These are phyloP conservation scores for Ornithoptera priamus DNA, from an alignment of 2,888 invertebrate species.

Conservation along the genomic window DNA sequence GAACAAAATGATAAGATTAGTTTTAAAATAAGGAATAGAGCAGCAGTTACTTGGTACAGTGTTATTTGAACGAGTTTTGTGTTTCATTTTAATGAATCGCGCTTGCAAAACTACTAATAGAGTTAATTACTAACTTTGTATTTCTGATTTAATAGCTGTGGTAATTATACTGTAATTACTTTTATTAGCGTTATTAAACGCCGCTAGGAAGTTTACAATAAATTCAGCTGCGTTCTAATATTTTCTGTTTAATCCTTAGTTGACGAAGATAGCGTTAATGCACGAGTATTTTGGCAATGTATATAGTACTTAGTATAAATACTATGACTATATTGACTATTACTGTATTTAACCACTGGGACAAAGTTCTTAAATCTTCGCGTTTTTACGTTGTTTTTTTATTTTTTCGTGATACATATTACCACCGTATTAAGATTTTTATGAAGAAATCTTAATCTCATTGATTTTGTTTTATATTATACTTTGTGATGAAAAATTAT, in stretches of 20 bases:
- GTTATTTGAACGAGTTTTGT: conserved; percentile 38
- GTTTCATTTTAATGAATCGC: conserved; percentile 35
- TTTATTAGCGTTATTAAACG: conserved; percentile 50
- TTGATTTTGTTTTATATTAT: too few species aligned
- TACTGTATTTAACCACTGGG: too few species aligned
- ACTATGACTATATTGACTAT: too few species aligned
- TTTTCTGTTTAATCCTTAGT: conserved; percentile 53
- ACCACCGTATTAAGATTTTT: too few species aligned
- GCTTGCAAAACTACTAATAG: conserved; percentile 38
- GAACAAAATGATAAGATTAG: too few species aligned
- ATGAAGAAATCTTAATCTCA: too few species aligned
- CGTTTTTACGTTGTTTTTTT: too few species aligned
- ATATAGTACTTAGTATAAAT: not conserved
- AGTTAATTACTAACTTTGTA: conserved; percentile 45
- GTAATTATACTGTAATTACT: conserved; percentile 49
- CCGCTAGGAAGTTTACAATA: conserved; percentile 55
- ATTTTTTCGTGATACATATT: too few species aligned
- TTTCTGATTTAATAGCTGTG: conserved; percentile 51
- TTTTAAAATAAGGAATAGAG: too few species aligned
- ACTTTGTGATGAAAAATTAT: too few species aligned
- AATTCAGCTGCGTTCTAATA: conserved; percentile 50
- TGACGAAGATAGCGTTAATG: conserved; percentile 9
- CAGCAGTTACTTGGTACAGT: conserved; percentile 20
- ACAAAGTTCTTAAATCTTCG: too few species aligned
- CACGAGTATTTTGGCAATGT: conserved; percentile 18